A percentile compares a stretch with the other conserved stretches of the same genome.
These are phyloP conservation scores for Drosophila willistoni DNA, from an alignment of 1,140 invertebrate species.

Conservation along the genomic window DNA sequence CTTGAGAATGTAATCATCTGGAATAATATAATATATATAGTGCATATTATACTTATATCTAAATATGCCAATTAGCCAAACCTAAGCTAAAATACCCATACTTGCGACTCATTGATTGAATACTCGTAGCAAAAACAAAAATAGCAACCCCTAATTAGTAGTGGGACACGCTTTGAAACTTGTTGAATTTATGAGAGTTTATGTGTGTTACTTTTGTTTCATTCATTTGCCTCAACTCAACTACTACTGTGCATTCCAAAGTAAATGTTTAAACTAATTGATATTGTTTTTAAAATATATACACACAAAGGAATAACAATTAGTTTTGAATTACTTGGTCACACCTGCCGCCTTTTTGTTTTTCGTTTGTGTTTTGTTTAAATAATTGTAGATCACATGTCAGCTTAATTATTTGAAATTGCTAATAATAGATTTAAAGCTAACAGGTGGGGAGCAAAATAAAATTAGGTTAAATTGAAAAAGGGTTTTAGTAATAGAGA, in stretches of 20 bases:
- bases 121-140: background rate
- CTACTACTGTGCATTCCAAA: background rate
- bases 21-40: slow-evolving; percentile 25
- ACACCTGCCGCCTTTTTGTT: background rate
- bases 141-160: slow-evolving; percentile 10
- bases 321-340: background rate
- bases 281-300: background rate
- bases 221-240: slow-evolving; percentile 1
- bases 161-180: slow-evolving; percentile 27
- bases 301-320: background rate
- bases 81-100: background rate
- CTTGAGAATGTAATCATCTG: slow-evolving; percentile 45
- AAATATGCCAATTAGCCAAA: slow-evolving; percentile 9
- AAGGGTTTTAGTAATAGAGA: no score
- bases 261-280: slow-evolving; percentile 10
- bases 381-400: background rate
- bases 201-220: background rate
- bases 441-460: no score
- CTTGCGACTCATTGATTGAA: background rate
- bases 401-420: background rate
- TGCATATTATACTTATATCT: slow-evolving; percentile 10
- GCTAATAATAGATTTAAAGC: no score
- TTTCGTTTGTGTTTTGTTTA: background rate
- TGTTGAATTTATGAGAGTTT: slow-evolving; percentile 14
- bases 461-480: no score